phyloP scores from a whole-genome alignment of 2,113 vertebrate genomes.

The Orientallactaga bullata region DNA sequence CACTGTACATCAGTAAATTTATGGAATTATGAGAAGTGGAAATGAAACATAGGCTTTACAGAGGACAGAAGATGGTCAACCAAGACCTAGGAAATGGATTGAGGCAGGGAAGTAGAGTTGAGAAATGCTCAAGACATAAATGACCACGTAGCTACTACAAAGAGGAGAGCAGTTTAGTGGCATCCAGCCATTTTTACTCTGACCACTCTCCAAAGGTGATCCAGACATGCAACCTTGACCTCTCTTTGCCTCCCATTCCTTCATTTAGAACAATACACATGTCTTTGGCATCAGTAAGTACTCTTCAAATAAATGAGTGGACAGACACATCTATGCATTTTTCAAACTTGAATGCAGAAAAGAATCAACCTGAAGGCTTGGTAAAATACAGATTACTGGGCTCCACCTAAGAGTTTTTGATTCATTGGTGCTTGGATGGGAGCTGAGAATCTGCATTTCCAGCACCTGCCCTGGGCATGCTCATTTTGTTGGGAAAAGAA shows the following conservation, averaged over 20 bases:
- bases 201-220: background rate
- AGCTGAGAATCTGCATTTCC: background rate
- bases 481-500: background rate
- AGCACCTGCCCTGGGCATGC: background rate
- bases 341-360: background rate
- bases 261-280: conserved; percentile 16
- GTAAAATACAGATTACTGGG: background rate
- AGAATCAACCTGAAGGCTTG: background rate
- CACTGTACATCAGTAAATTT: background rate
- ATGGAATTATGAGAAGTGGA: conserved; percentile 34
- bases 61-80: background rate
- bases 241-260: background rate
- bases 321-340: background rate
- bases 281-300: background rate
- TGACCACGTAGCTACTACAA: background rate
- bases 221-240: background rate
- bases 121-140: conserved; percentile 2
- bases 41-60: background rate
- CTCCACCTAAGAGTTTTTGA: conserved; percentile 16
- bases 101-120: background rate
- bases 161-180: background rate
- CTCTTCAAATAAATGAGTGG: background rate
- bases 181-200: background rate
- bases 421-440: background rate
- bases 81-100: conserved; percentile 27